Conservation (phyloP, 1,140 invertebrate species). For the Metaphire vulgaris region DNA sequence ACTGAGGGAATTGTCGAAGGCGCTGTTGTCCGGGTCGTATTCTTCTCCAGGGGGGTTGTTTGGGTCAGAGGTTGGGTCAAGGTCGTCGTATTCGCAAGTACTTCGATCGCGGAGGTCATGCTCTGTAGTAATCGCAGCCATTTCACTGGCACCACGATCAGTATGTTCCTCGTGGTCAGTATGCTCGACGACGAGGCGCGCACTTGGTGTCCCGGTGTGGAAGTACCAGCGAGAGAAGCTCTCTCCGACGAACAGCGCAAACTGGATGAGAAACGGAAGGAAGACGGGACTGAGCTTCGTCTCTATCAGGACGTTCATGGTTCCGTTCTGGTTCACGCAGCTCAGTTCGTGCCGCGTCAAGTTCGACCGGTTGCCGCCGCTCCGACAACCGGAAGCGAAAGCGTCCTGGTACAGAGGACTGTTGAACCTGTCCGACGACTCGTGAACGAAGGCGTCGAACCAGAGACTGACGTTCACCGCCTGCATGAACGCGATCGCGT, state of each 20-base stretch:
- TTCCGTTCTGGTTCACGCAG: not conserved
- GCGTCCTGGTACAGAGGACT: not conserved
- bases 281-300: not conserved
- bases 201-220: too few species aligned
- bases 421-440: not conserved
- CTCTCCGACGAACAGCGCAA: not conserved
- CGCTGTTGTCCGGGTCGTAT: too few species aligned
- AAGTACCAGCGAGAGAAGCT: not conserved
- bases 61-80: too few species aligned
- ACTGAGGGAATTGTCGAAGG: too few species aligned
- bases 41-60: too few species aligned
- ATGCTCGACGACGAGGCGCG: too few species aligned
- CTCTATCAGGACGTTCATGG: not conserved
- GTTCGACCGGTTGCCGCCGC: not conserved
- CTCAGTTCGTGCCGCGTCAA: not conserved
- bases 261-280: not conserved
- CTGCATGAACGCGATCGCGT: not conserved
- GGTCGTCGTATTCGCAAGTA: too few species aligned
- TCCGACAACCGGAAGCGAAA: not conserved
- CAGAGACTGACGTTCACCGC: not conserved
- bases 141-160: too few species aligned
- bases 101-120: too few species aligned
- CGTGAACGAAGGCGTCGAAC: not conserved
- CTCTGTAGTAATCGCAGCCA: too few species aligned
- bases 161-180: too few species aligned